Evolutionary conservation across 2,888 invertebrate species (phyloP).

Genomic region (Piscicola geometra): DNA sequence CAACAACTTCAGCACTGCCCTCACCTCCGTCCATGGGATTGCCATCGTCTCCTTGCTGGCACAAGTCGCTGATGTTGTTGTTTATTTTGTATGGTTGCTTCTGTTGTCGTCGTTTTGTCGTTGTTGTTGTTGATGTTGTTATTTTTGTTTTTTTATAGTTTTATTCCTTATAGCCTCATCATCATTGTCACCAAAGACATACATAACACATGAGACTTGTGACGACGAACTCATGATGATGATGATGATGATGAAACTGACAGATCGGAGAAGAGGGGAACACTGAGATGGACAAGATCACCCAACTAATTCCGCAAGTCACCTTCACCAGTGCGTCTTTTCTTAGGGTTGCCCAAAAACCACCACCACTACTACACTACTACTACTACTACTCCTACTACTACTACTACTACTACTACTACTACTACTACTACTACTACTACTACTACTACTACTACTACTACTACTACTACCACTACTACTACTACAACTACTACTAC

Average conservation of each 20-base stretch:
- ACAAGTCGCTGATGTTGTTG: constrained; percentile 2
- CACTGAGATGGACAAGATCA: neutral
- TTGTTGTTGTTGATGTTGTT: neutral
- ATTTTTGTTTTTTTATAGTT: no score
- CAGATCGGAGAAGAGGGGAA: neutral
- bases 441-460: no score
- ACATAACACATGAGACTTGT: neutral
- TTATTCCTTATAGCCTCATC: neutral
- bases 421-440: no score
- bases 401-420: neutral
- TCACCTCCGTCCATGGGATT: constrained; percentile 13
- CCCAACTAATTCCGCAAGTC: neutral
- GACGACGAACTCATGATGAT: neutral
- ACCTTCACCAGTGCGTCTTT: neutral
- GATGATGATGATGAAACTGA: neutral
- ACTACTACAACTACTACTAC: no score
- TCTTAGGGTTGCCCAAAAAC: neutral
- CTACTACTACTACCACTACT: no score
- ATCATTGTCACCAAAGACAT: neutral
- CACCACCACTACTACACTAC: neutral
- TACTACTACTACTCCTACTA: neutral
- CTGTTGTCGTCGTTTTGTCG: neutral
- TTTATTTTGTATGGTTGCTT: neutral
- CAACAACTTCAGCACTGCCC: constrained; percentile 24
- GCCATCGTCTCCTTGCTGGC: constrained; percentile 25